Base-by-base conservation (phyloP, 2,888 invertebrate genomes). In the Yponomeuta sedellus region DNA sequence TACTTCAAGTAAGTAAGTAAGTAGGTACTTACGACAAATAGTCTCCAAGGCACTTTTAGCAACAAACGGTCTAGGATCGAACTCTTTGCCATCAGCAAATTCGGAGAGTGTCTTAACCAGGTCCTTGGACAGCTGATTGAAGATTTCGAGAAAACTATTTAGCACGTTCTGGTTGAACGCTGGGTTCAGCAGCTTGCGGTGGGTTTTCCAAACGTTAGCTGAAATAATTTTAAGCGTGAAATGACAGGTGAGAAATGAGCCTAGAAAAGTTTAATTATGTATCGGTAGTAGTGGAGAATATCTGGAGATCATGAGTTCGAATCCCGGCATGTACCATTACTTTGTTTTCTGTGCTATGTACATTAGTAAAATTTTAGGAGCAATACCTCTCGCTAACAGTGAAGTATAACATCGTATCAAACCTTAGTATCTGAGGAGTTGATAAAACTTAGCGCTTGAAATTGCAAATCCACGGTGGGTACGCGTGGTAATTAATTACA, bases 171-270 rank as follows among this genome's bases (percentile, higher is more conserved):
- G 67, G 12, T 67, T 62, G 40, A 69, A 69, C 1, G 67, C 65
- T 65, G 69, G 67, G 11, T 57, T 65, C 25, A 69, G 20, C 52
- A 66, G 66, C 65, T 69, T 69, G 0, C 66, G 61, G 44, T 68
- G 66, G 3, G 40, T 63, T 65, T 66, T 68, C 69, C 69, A 69
- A 6, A 67, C 40, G 44, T 65, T 39, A 10, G 59, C 69, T 69
- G 65, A 74, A 72, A 72, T 16, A 19, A 56, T 4, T 16, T 59
- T 19, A 12, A 59, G 2, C 10, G 22, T 22, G 22, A 11, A 22
- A 20, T 59, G 22, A 8, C 56, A 4, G 56, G 3, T 56, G n/a
- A 56, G 56, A 19, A 16, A 5, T 16, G 0, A 56, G 16, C 19
- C 56, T 6, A 56, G n/a, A 56, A 6, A 16, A 1, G 16, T 16